Conservation (phyloP, 2,888 invertebrate species). For the Dinocampus coccinellae region DNA sequence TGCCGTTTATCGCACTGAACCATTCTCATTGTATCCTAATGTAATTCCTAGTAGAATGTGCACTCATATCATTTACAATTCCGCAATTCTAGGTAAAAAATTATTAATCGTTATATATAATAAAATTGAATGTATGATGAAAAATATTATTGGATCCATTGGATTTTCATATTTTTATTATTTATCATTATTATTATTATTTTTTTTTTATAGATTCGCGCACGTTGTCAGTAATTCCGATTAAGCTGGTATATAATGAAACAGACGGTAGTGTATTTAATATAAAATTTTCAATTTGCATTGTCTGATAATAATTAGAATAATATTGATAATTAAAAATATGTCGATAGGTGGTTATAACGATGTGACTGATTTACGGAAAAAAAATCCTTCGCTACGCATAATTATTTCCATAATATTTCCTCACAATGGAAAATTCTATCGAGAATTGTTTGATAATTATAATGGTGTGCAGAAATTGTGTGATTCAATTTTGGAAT, state of each 20-base stretch:
- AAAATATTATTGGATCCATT: neutral
- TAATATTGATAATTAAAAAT: neutral
- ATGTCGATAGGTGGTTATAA: constrained; percentile 77
- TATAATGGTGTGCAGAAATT: constrained; percentile 72
- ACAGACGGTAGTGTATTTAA: constrained; percentile 73
- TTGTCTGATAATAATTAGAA: too few species aligned
- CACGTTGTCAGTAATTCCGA: constrained; percentile 74
- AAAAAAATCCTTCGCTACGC: constrained; percentile 77
- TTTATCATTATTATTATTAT: neutral
- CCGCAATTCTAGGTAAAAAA: constrained; percentile 73
- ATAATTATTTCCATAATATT: constrained; percentile 78
- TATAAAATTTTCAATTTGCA: too few species aligned
- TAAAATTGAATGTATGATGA: neutral
- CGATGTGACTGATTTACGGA: constrained; percentile 78
- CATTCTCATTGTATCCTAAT: constrained; percentile 76
- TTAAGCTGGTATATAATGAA: constrained; percentile 80
- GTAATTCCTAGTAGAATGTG: constrained; percentile 78
- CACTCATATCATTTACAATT: constrained; percentile 82
- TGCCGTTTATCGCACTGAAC: constrained; percentile 78
- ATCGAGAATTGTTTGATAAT: constrained; percentile 75
- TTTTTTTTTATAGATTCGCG: constrained; percentile 72
- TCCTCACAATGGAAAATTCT: constrained; percentile 73
- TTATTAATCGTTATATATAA: neutral
- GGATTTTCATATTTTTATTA: too few species aligned
- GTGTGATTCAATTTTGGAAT: constrained; percentile 75